phyloP scores from a whole-genome alignment of 2,113 vertebrate genomes.

The Nothocercus julius region DNA sequence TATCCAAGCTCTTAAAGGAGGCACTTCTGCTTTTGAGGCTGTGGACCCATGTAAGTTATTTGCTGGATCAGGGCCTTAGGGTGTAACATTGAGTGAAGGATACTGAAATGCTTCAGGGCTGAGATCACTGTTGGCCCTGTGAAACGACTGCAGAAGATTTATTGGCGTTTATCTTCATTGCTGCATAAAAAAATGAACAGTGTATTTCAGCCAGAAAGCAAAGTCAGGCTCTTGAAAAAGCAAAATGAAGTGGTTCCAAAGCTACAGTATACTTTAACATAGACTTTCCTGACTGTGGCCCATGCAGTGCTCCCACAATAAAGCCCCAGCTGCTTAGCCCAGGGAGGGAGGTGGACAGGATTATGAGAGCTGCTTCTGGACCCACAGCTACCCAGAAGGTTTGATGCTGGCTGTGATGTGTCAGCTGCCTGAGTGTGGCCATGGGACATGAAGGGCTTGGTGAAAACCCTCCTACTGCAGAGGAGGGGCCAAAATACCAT shows the following conservation, averaged over 20 bases:
- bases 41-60: not conserved
- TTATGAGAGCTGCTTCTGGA: accelerated
- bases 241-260: slow-evolving; percentile 14
- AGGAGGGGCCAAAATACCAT: not conserved
- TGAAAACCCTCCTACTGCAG: not conserved
- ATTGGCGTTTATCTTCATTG: slow-evolving; percentile 44
- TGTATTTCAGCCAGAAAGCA: slow-evolving; percentile 31
- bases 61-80: slow-evolving; percentile 14
- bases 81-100: not conserved
- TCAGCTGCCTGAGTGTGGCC: not conserved
- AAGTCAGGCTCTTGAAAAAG: slow-evolving; percentile 33
- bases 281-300: not conserved
- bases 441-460: not conserved
- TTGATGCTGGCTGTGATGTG: not conserved
- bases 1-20: not conserved
- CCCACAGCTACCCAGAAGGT: not conserved
- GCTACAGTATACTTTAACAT: accelerated
- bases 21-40: not conserved
- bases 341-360: not conserved
- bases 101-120: slow-evolving; percentile 27
- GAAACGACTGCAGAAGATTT: not conserved
- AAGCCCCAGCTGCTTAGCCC: not conserved
- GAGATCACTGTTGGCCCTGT: slow-evolving; percentile 36
- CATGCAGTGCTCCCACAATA: not conserved
- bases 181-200: slow-evolving; percentile 21